These are phyloP conservation scores for Drosophila nigrodunni DNA, from an alignment of 1,140 invertebrate genomes.

Conservation along the genomic window DNA sequence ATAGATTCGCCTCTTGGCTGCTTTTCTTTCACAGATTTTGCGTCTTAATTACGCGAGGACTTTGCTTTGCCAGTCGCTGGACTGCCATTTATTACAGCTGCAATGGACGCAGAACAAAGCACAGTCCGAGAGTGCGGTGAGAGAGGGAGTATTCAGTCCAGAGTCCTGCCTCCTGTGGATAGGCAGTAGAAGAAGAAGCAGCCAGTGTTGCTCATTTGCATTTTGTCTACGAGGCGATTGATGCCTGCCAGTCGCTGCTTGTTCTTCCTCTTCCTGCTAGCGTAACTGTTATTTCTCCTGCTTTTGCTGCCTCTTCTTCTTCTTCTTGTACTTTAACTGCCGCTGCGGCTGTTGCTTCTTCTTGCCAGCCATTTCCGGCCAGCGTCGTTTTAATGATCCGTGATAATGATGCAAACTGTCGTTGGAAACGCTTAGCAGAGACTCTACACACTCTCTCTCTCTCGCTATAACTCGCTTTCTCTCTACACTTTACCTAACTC, in stretches of 20 bases:
- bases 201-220: slow-evolving; percentile 68
- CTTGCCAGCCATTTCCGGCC: slow-evolving; percentile 60
- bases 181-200: not conserved
- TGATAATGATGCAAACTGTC: slow-evolving; percentile 76
- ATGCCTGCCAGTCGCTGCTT: slow-evolving; percentile 26
- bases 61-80: slow-evolving; percentile 42
- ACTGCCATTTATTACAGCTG: slow-evolving; percentile 40
- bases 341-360: slow-evolving; percentile 32
- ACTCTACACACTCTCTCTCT: not conserved
- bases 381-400: slow-evolving; percentile 75
- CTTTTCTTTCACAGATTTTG: slow-evolving; percentile 56
- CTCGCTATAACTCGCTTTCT: not conserved
- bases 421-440: slow-evolving; percentile 55
- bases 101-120: not conserved
- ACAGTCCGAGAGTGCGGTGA: not conserved
- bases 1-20: slow-evolving; percentile 38
- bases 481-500: not conserved
- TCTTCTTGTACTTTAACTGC: slow-evolving; percentile 14
- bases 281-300: not conserved
- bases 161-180: not conserved
- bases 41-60: slow-evolving; percentile 70
- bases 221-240: slow-evolving; percentile 57
- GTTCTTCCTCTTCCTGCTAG: slow-evolving; percentile 10
- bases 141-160: not conserved
- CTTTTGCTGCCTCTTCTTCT: slow-evolving; percentile 19